Percentiles rank a stretch among this genome's conserved stretches.
These are phyloP conservation scores for Hephaestus fuliginosus DNA, from an alignment of 2,797 vertebrate species.

Conservation along the genomic window DNA sequence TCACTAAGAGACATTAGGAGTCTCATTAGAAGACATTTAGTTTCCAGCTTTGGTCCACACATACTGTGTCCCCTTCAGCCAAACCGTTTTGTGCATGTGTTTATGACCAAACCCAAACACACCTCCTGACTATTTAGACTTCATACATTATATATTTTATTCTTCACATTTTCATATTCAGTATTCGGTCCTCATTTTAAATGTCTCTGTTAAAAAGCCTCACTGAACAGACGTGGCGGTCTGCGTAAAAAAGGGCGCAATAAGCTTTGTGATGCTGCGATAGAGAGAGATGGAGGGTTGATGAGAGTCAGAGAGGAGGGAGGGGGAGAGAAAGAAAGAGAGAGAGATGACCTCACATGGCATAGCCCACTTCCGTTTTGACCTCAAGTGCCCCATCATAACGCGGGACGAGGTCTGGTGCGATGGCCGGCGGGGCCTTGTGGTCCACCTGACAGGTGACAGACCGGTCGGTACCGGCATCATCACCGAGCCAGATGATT, in stretches of 20 bases:
- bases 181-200: background rate
- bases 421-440: conserved; percentile 7
- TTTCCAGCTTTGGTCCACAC: background rate
- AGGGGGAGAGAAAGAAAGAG: conserved; percentile 6
- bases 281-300: background rate
- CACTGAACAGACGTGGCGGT: background rate
- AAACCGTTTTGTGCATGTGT: background rate
- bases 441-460: conserved; percentile 45
- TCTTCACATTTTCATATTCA: background rate
- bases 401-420: conserved; percentile 14
- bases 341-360: conserved; percentile 63
- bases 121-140: background rate
- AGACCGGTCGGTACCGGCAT: conserved; percentile 27
- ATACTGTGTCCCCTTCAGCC: background rate
- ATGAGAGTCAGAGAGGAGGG: background rate
- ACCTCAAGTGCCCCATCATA: conserved; percentile 63
- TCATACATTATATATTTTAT: background rate
- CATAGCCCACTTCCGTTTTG: conserved; percentile 56
- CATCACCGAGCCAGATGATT: conserved; percentile 38
- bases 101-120: background rate
- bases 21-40: background rate
- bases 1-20: background rate
- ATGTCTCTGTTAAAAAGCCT: background rate
- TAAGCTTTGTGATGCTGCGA: background rate
- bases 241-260: background rate